Base-by-base conservation (phyloP, 2,113 vertebrate genomes). In the Phylloscopus trochiloides region DNA sequence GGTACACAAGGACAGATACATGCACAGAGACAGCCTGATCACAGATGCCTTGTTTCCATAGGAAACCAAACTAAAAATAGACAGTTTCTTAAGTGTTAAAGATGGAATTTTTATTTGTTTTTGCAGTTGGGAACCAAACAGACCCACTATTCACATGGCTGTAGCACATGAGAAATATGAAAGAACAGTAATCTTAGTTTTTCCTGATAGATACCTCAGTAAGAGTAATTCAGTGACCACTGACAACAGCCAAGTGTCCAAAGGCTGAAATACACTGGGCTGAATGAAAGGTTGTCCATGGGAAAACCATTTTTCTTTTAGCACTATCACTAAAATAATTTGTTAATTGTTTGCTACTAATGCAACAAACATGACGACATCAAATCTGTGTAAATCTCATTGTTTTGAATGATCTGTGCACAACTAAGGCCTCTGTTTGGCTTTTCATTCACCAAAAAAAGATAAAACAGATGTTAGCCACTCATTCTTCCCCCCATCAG, bases 51-150 rank as follows among this genome's bases (percentile, higher is more conserved):
- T 88, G 93, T 95, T 96, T 96, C 93, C 93, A 95, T 97, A 97
- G 96, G 96, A 97, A 97, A 97, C 96, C 96, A 96, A 86, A 95
- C 93, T 95, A 96, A 95, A 97, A 97, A 96, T 94, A 97, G 92
- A 66, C 47, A n/a, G 93, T 86, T 96, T 96, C 92, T 86, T 94
- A 96, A 96, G 95, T 95, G 94, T 96, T 97, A 95, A 96, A 96
- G 96, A 96, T 93, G 96, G 93, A 96, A 95, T 93, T 96, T 95
- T 97, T 95, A 96, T 97, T 96, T 97, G 96, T 93, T 97, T 95
- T 95, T 96, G 94, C 96, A 96, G 92, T 94, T 93, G 82, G 70
- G 83, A 95, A 96, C 90, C 79, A 95, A 95, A 90, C 90, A 96
- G 94, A 86, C 90, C 72, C 85, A 68, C 90, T 93, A 96, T 93